Conservation (phyloP, 2,797 vertebrate species). For the Oceanodroma leucorhoa region DNA sequence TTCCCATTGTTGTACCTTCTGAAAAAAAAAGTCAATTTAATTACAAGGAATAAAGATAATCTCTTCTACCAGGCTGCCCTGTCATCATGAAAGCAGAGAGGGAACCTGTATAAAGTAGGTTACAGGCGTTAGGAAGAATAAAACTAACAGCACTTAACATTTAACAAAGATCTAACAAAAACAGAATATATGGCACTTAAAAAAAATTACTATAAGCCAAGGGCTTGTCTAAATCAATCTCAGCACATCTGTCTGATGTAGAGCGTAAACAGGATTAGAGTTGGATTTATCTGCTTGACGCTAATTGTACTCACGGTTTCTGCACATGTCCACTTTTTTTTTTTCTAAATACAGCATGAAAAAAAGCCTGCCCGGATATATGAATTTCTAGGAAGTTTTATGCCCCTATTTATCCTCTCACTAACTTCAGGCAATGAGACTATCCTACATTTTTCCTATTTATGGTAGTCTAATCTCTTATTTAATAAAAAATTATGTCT, state of each 20-base stretch:
- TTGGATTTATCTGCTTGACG: slow-evolving; percentile 88
- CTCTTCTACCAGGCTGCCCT: slow-evolving; percentile 74
- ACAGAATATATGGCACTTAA: slow-evolving; percentile 68
- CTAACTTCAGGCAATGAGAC: slow-evolving; percentile 56
- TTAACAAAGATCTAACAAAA: slow-evolving; percentile 75
- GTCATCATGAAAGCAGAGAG: slow-evolving; percentile 67
- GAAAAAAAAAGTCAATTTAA: slow-evolving; percentile 80
- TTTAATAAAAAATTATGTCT: slow-evolving; percentile 73
- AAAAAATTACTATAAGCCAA: slow-evolving; percentile 84
- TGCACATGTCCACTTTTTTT: slow-evolving; percentile 82
- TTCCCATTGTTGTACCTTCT: slow-evolving; percentile 79
- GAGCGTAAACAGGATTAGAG: slow-evolving; percentile 91
- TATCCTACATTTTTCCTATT: slow-evolving; percentile 60
- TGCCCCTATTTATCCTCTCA: slow-evolving; percentile 40
- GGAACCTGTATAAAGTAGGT: slow-evolving; percentile 70
- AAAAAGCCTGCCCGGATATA: slow-evolving; percentile 68
- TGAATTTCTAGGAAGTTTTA: slow-evolving; percentile 64
- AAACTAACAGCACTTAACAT: slow-evolving; percentile 68
- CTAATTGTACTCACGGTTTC: slow-evolving; percentile 88
- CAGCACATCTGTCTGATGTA: slow-evolving; percentile 88
- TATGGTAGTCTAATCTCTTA: slow-evolving; percentile 65
- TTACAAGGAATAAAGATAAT: slow-evolving; percentile 85
- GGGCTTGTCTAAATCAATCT: slow-evolving; percentile 87
- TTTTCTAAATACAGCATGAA: slow-evolving; percentile 55
- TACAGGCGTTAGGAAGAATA: slow-evolving; percentile 50